Evolutionary conservation across 1,140 invertebrate genomes (phyloP), one percentile per base, ranked within the genome.

Genomic region (Hycleus cichorii): DNA sequence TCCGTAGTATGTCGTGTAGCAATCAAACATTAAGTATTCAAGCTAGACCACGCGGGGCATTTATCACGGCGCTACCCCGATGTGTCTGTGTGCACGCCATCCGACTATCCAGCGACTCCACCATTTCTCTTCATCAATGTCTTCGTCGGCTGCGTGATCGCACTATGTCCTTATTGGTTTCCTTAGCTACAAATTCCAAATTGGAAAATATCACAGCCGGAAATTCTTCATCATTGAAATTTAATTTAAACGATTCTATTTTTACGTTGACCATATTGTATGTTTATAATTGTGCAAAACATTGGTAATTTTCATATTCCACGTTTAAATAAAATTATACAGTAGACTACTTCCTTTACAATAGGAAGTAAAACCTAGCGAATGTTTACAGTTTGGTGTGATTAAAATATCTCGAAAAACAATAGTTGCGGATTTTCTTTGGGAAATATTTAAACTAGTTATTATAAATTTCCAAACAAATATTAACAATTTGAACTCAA

Each of bases 71-170:
- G 10, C 44, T 46, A 39, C 18, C 47, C 47, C 40, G 40, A 43
- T 47, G 39, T 47, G 27, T 45, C 50, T 53, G 49, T 62, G 49
- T 58, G 46, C 56, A 53, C 55, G 40, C 60, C 54, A 57, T 48
- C 56, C 54, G 48, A 57, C 62, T 61, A 60, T 64, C 57, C 58
- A 59, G 58, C 61, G 60, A 59, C 59, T 59, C 49, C 59, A 53
- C 62, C 63, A 64, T 69, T 68, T 70, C 56, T 70, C 68, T 70
- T 67, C 65, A 70, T 70, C 66, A 70, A 60, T 55, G 66, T 69
- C 65, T 49, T 45, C 59, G 52, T 44, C 58, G 49, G 63, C 59
- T 58, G 63, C 61, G 64, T 69, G 65, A 68, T 68, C 62, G 58
- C 63, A 62, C 58, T 58, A 57, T 60, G 55, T 66, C 57, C 63